Evolutionary conservation across 1,140 invertebrate species (phyloP).

Genomic region (Littorina saxatilis): DNA sequence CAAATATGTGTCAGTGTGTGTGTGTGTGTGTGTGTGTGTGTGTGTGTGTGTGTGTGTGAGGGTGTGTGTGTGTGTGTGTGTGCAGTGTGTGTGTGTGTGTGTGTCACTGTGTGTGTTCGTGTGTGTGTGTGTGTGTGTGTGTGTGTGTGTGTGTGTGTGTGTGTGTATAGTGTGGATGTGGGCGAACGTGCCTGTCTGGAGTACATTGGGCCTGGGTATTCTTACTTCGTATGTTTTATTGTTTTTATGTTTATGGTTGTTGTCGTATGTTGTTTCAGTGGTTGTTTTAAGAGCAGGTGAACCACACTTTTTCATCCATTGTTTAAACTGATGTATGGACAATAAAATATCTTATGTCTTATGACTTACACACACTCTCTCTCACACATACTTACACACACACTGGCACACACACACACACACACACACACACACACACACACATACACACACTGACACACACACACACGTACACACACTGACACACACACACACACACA

Average conservation of each 20-base stretch:
- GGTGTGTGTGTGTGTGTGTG: too few relatives aligned
- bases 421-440: slow-evolving; percentile 2
- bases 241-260: too few relatives aligned
- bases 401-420: background rate
- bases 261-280: too few relatives aligned
- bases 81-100: background rate
- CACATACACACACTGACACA: background rate
- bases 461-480: too few relatives aligned
- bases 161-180: too few relatives aligned
- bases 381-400: background rate
- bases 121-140: background rate
- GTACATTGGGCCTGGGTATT: too few relatives aligned
- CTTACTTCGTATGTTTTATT: background rate
- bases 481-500: too few relatives aligned
- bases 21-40: background rate
- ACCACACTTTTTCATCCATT: background rate
- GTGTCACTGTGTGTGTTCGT: background rate
- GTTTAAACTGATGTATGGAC: background rate
- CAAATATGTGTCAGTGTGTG: background rate
- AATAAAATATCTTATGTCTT: background rate
- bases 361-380: too few relatives aligned
- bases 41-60: too few relatives aligned
- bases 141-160: slow-evolving; percentile 4
- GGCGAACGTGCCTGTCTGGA: too few relatives aligned
- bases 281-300: too few relatives aligned